These are phyloP conservation scores for Gymnothorax javanicus DNA, from an alignment of 2,797 vertebrate genomes.

Conservation along the genomic window DNA sequence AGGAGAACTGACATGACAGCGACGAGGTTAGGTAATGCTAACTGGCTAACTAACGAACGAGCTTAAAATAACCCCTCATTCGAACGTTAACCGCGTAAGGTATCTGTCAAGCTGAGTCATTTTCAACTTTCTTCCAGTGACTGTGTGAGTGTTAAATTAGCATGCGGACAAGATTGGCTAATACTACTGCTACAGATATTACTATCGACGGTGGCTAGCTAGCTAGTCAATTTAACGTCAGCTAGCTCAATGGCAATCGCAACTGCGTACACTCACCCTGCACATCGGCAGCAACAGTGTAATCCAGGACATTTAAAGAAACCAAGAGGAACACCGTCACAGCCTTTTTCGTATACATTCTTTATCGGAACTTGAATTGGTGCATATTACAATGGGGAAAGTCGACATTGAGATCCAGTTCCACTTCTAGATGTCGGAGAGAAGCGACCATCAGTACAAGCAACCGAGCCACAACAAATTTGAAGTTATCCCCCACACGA, in stretches of 20 bases:
- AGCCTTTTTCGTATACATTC: not conserved
- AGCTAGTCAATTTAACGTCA: too few species aligned
- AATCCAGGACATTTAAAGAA: not conserved
- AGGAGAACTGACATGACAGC: not conserved
- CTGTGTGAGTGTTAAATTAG: too few species aligned
- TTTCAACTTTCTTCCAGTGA: too few species aligned
- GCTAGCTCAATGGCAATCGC: too few species aligned
- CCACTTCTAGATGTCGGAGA: not conserved
- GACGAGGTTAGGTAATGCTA: not conserved
- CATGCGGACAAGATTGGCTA: too few species aligned
- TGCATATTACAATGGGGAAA: not conserved
- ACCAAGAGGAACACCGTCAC: constrained; percentile 41
- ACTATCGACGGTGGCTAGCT: not conserved
- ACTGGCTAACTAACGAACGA: not conserved
- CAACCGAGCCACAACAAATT: too few species aligned
- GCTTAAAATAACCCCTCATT: not conserved
- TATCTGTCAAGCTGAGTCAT: not conserved
- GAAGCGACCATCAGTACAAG: too few species aligned
- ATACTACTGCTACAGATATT: too few species aligned
- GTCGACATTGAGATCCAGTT: not conserved
- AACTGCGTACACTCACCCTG: constrained; percentile 48
- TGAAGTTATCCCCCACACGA: too few species aligned
- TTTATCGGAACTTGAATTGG: not conserved
- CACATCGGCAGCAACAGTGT: constrained; percentile 28
- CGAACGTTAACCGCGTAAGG: not conserved